Percentiles rank a stretch among this genome's conserved stretches.
phyloP scores from a whole-genome alignment of 2,888 invertebrate genomes.

The Embidobia sp. region DNA sequence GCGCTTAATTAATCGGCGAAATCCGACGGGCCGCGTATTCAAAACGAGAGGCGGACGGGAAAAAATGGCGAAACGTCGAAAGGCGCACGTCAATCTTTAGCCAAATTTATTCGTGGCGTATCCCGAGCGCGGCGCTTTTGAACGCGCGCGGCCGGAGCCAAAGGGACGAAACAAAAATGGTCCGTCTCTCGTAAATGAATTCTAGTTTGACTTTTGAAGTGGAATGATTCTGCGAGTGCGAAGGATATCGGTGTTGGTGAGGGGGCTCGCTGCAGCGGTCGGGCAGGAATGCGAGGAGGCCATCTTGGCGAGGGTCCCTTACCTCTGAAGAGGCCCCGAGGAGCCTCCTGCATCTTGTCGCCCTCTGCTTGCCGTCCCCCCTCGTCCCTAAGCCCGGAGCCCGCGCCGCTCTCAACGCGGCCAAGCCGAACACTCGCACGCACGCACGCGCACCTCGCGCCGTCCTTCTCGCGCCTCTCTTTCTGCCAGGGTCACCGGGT shows the following conservation, averaged over 20 bases:
- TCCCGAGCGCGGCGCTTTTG: slow-evolving; percentile 49
- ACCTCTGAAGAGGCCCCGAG: slow-evolving; percentile 72
- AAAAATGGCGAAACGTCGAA: slow-evolving; percentile 50
- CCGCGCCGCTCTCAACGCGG: slow-evolving; percentile 34
- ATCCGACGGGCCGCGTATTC: background rate
- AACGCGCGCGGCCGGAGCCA: slow-evolving; percentile 5
- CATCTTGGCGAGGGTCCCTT: slow-evolving; percentile 75
- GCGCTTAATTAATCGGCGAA: background rate
- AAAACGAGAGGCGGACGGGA: background rate
- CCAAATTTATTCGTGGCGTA: slow-evolving; percentile 54
- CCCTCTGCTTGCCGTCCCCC: slow-evolving; percentile 58
- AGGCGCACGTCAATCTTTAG: slow-evolving; percentile 50
- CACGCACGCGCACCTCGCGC: slow-evolving; percentile 50
- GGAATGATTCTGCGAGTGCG: slow-evolving; percentile 62
- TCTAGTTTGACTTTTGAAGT: slow-evolving; percentile 62
- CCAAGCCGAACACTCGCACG: slow-evolving; percentile 52
- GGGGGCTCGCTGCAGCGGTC: slow-evolving; percentile 59
- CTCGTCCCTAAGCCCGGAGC: no score
- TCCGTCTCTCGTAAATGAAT: slow-evolving; percentile 57
- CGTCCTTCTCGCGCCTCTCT: slow-evolving; percentile 28
- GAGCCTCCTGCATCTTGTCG: slow-evolving; percentile 69
- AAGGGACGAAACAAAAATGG: slow-evolving; percentile 35
- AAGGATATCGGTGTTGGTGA: slow-evolving; percentile 55
- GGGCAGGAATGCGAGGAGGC: slow-evolving; percentile 78
- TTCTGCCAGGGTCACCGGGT: slow-evolving; percentile 65